These are phyloP conservation scores for Spodoptera frugiperda DNA, from an alignment of 1,140 invertebrate species.

Conservation along the genomic window DNA sequence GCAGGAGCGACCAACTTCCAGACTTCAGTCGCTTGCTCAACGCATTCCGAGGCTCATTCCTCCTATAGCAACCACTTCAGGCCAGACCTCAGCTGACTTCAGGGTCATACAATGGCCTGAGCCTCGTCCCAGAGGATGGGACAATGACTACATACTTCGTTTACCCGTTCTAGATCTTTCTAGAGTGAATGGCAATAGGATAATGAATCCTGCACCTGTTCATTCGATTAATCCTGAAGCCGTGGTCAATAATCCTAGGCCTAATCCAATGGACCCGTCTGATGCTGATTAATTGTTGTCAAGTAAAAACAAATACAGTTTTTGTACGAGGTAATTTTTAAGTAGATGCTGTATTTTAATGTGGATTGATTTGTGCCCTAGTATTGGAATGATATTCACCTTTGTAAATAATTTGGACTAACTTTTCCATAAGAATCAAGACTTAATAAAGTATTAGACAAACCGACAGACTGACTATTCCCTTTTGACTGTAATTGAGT, in stretches of 20 bases:
- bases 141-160: constrained; percentile 69
- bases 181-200: constrained; percentile 61
- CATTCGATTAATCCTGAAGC: constrained; percentile 66
- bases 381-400: too few species aligned
- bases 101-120: constrained; percentile 74
- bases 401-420: too few species aligned
- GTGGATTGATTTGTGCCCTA: too few species aligned
- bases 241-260: constrained; percentile 64
- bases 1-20: constrained; percentile 61
- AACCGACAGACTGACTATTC: too few species aligned
- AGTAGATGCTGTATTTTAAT: neutral
- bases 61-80: constrained; percentile 53
- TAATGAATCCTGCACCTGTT: constrained; percentile 65
- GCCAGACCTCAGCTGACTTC: constrained; percentile 60
- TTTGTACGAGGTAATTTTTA: neutral
- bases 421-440: too few species aligned
- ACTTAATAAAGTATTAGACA: too few species aligned
- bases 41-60: constrained; percentile 71
- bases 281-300: constrained; percentile 65
- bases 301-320: neutral
- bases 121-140: constrained; percentile 62
- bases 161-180: constrained; percentile 71
- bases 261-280: constrained; percentile 56
- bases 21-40: constrained; percentile 68
- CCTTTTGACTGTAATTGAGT: too few species aligned